phyloP scores from a whole-genome alignment of 2,113 vertebrate genomes.

The Rousettus leschenaultii region DNA sequence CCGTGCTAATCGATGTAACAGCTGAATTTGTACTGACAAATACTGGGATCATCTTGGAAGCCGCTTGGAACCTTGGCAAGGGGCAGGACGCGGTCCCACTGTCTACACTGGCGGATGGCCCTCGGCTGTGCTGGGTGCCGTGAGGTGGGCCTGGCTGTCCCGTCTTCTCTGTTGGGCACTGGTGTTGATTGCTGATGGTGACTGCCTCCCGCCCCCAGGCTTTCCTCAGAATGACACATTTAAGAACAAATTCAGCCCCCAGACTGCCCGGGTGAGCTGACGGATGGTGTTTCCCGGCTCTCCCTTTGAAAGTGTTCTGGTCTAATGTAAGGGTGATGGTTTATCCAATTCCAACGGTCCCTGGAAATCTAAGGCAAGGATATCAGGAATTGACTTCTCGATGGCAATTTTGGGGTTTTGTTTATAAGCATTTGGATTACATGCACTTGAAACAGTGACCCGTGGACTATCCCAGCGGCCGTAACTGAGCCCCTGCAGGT shows the following conservation, averaged over 20 bases:
- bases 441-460: neutral
- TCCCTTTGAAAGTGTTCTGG: neutral
- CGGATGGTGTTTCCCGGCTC: too few species aligned
- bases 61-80: neutral
- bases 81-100: neutral
- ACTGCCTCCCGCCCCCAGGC: neutral
- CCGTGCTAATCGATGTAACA: neutral
- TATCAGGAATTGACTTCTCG: neutral
- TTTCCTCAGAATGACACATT: neutral
- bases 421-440: neutral
- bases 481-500: neutral
- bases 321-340: neutral
- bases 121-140: neutral
- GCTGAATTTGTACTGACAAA: neutral
- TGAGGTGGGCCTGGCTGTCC: too few species aligned
- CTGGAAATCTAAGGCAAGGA: neutral
- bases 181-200: too few species aligned
- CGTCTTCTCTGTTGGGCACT: neutral
- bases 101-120: neutral
- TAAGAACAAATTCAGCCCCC: neutral
- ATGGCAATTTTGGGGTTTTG: neutral
- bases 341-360: neutral
- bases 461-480: neutral
- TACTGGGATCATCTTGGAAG: neutral
- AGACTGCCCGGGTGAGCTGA: neutral